Evolutionary conservation across 2,888 invertebrate genomes (phyloP), one percentile per base, ranked within the genome.

Genomic region (Dryobota labecula): DNA sequence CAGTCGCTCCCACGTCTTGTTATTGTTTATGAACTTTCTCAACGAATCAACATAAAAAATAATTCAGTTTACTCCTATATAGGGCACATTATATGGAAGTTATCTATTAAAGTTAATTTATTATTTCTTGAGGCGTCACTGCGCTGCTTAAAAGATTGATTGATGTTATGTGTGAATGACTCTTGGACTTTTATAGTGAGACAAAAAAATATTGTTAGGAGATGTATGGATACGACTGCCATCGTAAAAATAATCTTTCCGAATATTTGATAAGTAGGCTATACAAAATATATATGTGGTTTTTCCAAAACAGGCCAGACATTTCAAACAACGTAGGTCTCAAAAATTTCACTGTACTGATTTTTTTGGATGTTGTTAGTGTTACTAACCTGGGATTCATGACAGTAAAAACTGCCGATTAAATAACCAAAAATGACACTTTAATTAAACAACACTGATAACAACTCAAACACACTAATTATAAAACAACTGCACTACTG

Each of bases 61-160:
- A 90, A 91, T 90, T 91, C 88, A 91, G 90, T 92, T 90, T 87
- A 88, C 86, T 84, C 84, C 83, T 82, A 86, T 87, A 66, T 82
- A 72, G 80, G 65, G 69, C 78, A 75, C 71, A 54, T 77, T 80
- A 75, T 73, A 73, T 82, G 81, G 18, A 66, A 76, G 86, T 89
- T 88, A 92, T 92, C 92, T 92, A 94, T 93, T 94, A 93, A 90
- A 92, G 89, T 90, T 91, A 93, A 94, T 95, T 94, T 91, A 93
- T 93, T 91, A 93, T 90, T 87, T 88, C 88, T 85, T 83, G 83
- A 82, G 85, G 86, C 89, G 88, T 90, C 88, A 89, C 88, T 84
- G 85, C 84, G 87, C 87, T 89, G 88, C 90, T 91, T 91, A 91
- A 91, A 92, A 90, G 58, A 92, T 92, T 94, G 94, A 95, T 95